These are phyloP conservation scores for Gallinago jamesoni DNA, from an alignment of 2,113 vertebrate genomes.

Conservation along the genomic window DNA sequence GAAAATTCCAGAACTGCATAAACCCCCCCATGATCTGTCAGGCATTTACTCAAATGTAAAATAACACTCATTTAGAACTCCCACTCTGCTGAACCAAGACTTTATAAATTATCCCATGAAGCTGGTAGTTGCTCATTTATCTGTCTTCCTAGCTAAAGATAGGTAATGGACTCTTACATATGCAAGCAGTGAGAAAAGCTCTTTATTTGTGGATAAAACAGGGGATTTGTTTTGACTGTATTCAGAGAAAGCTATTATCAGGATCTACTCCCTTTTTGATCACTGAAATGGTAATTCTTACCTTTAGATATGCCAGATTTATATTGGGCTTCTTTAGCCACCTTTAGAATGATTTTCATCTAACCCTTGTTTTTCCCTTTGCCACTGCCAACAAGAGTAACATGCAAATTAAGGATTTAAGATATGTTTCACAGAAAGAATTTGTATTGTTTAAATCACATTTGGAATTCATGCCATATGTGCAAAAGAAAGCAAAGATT, in stretches of 20 bases:
- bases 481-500: neutral
- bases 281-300: neutral
- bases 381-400: neutral
- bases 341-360: neutral
- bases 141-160: constrained; percentile 1
- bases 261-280: neutral
- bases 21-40: neutral
- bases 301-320: neutral
- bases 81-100: neutral
- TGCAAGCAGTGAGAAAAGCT: neutral
- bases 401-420: neutral
- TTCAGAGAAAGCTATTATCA: neutral
- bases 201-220: neutral
- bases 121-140: neutral
- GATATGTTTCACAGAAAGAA: neutral
- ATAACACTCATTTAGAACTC: neutral
- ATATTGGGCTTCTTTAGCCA: neutral
- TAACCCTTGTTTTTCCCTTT: neutral
- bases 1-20: neutral
- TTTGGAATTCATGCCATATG: neutral
- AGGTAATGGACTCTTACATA: neutral
- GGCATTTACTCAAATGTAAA: neutral
- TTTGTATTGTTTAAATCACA: neutral
- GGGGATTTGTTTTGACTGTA: neutral
- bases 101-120: constrained; percentile 7